A percentile compares a stretch with the other conserved stretches of the same genome.
phyloP scores from a whole-genome alignment of 2,888 invertebrate genomes.

The Amblyjoppa fuscipennis region DNA sequence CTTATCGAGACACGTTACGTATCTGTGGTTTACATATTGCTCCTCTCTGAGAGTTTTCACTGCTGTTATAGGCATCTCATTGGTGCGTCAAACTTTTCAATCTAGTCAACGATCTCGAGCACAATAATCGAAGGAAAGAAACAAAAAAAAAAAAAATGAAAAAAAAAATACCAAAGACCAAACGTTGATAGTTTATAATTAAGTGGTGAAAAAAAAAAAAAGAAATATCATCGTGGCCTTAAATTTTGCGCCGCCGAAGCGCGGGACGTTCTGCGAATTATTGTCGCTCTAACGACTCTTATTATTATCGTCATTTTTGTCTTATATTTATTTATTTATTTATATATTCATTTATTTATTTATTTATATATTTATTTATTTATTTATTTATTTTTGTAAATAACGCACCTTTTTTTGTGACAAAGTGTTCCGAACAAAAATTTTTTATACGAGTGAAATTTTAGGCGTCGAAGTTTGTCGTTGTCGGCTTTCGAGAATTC shows the following conservation, averaged over 20 bases:
- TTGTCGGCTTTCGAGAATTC: neutral
- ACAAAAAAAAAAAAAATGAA: neutral
- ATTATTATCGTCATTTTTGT: conserved; percentile 2
- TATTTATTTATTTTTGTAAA: too few species aligned
- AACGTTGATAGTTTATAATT: neutral
- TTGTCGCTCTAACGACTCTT: neutral
- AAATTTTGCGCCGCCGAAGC: conserved; percentile 25
- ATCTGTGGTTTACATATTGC: conserved; percentile 28
- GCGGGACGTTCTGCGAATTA: neutral
- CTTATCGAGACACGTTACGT: neutral
- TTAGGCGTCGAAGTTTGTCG: conserved; percentile 11
- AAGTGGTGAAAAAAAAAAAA: neutral
- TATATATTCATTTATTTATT: too few species aligned
- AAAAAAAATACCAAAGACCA: neutral
- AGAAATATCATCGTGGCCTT: conserved; percentile 55
- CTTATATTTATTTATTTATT: neutral
- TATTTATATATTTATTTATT: too few species aligned
- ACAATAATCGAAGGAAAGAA: conserved; percentile 9
- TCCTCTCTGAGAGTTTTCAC: conserved; percentile 16
- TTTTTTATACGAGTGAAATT: neutral
- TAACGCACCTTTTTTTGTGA: neutral
- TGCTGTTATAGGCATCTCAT: neutral
- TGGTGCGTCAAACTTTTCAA: conserved; percentile 22
- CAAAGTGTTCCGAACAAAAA: neutral
- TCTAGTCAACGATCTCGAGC: conserved; percentile 24